Conservation (phyloP, 92 coral and sea anemone genomes). For the Parazoanthus swiftii region DNA sequence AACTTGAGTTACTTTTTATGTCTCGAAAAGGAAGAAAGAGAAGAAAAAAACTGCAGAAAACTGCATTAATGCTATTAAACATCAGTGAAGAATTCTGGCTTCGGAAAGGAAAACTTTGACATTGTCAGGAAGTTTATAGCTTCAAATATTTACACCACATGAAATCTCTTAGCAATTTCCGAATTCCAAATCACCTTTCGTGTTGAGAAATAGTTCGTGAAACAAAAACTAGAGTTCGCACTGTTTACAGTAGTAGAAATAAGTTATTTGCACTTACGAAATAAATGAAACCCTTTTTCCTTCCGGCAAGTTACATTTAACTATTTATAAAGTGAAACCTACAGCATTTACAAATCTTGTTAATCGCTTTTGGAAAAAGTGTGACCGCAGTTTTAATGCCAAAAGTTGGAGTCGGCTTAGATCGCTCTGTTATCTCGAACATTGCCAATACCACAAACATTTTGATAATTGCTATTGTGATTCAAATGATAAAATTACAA, state of each 20-base stretch:
- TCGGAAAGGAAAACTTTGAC: background rate
- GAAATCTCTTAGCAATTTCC: background rate
- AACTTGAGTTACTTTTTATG: background rate
- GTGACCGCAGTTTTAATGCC: background rate
- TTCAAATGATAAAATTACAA: background rate
- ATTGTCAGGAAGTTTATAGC: background rate
- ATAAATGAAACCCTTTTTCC: background rate
- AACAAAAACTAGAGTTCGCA: background rate
- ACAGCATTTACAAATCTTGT: background rate
- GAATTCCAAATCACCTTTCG: background rate
- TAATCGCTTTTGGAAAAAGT: slow-evolving; percentile 1
- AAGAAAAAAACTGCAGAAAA: background rate
- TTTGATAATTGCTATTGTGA: slow-evolving; percentile 4
- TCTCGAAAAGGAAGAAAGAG: background rate
- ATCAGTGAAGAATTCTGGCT: background rate
- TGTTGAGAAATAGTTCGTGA: background rate
- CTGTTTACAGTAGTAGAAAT: background rate
- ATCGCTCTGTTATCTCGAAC: background rate
- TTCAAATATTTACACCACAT: background rate
- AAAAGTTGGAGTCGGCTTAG: background rate
- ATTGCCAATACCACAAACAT: background rate
- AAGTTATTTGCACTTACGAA: background rate
- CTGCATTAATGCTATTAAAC: background rate
- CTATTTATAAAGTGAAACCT: no score
- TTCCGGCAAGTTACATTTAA: background rate